Base-by-base conservation (phyloP, 1,140 invertebrate species). In the Anoplolepis gracilipes region DNA sequence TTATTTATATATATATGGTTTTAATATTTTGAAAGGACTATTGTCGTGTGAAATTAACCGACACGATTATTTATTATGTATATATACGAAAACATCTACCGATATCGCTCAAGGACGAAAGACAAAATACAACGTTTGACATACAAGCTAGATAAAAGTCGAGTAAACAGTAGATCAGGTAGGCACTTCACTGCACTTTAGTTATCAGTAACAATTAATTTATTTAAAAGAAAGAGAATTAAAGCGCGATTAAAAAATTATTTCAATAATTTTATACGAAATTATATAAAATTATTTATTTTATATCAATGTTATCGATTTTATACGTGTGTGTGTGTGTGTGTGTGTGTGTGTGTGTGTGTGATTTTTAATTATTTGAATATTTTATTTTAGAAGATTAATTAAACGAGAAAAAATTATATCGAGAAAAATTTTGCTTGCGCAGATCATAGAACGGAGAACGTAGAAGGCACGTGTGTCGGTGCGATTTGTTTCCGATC, bases 401-500 rank as follows among this genome's bases (percentile, higher is more conserved):
- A 49, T 49, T 49, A 49, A 49, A 4, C 46, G 46, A 49, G 16
- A 1, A 49, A 16, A 49, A 49, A 49, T 19, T 25, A 30, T 22
- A n/a, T 36, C 22, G 22, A 28, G 22, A 28, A n/a, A 19, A 28
- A 39, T 57, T 53, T 73, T 39, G 55, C 22, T 75, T 19, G 49
- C 30, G 46, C 19, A 6, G 16, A 55, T 49, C 19, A 33, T 7
- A 10, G n/a, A 53, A 25, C n/a, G n/a, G 13, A 55, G 16, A 11
- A 36, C 28, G 55, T 2, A 33, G 22, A 39, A 49, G 30, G 22
- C 10, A 28, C 67, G 22, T 53, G 33, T 11, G 19, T 22, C 10
- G 55, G 36, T 22, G 13, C 53, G 57, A 84, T 39, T 25, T 33
- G 75, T 85, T 85, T 88, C 28, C 25, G 33, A 36, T 59, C 62